A percentile compares a stretch with the other conserved stretches of the same genome.
Conservation (phyloP, 2,888 invertebrate genomes). For the Morpho helenor region DNA sequence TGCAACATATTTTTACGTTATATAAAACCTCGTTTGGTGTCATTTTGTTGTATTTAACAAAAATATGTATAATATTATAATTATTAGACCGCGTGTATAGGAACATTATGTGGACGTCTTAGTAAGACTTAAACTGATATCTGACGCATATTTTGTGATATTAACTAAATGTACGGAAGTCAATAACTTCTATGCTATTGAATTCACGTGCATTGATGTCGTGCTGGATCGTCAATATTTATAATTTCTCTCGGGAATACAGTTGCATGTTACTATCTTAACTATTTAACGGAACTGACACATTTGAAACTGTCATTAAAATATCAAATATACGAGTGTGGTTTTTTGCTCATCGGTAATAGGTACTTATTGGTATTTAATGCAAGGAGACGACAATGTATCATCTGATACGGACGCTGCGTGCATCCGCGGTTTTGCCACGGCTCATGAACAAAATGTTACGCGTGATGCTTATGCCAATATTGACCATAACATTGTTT, state of each 20-base stretch:
- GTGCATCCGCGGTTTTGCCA: conserved; percentile 3
- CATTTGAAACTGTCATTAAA: conserved; percentile 66
- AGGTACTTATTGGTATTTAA: conserved; percentile 26
- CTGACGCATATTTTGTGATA: neutral
- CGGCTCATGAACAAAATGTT: conserved; percentile 27
- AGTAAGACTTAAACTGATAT: neutral
- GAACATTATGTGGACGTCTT: neutral
- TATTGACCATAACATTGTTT: conserved; percentile 41
- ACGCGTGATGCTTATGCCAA: conserved; percentile 44
- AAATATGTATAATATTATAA: too few relatives aligned
- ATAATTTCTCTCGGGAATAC: conserved; percentile 54
- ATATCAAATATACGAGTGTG: conserved; percentile 55
- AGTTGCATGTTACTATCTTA: conserved; percentile 68
- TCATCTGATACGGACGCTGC: conserved; percentile 27
- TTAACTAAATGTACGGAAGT: neutral
- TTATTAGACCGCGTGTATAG: too few relatives aligned
- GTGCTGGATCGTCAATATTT: conserved; percentile 37
- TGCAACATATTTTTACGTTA: too few relatives aligned
- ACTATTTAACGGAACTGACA: conserved; percentile 71
- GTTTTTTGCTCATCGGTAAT: conserved; percentile 23
- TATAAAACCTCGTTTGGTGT: too few relatives aligned
- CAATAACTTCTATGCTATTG: neutral
- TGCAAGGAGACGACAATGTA: conserved; percentile 30
- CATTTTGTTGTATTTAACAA: too few relatives aligned
- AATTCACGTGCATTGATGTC: conserved; percentile 16